Conservation (phyloP, 1,140 invertebrate species). For the Tachypleus tridentatus region DNA sequence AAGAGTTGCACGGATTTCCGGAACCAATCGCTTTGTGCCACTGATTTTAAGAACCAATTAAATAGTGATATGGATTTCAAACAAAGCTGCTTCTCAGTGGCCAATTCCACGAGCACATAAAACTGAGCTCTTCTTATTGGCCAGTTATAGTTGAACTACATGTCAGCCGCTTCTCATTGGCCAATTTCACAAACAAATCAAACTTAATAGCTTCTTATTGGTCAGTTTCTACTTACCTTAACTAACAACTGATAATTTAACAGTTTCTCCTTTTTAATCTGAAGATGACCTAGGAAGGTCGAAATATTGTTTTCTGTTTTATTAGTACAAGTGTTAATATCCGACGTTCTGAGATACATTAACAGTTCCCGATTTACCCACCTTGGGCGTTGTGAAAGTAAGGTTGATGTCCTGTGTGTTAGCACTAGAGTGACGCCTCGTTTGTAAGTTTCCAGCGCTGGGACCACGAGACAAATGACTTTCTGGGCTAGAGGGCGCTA, state of each 20-base stretch:
- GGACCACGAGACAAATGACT: constrained; percentile 61
- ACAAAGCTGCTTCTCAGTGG: too few species aligned
- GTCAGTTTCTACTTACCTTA: not conserved
- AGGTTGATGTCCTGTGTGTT: constrained; percentile 69
- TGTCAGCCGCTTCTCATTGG: too few species aligned
- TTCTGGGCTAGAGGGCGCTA: constrained; percentile 42
- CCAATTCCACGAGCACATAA: too few species aligned
- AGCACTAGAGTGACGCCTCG: constrained; percentile 77
- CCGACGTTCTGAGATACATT: not conserved
- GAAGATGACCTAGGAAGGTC: not conserved
- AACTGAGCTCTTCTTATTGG: too few species aligned
- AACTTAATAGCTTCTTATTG: not conserved
- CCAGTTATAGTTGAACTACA: too few species aligned
- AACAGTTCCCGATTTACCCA: not conserved
- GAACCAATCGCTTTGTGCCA: too few species aligned
- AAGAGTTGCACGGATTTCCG: too few species aligned
- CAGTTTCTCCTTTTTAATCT: not conserved
- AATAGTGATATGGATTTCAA: too few species aligned
- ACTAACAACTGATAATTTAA: not conserved
- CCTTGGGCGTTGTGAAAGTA: constrained; percentile 28
- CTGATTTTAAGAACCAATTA: too few species aligned
- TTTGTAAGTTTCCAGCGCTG: constrained; percentile 53
- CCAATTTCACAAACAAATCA: too few species aligned
- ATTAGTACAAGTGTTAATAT: not conserved
- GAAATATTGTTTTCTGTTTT: not conserved